Conservation (phyloP, 2,888 invertebrate genomes). For the Trichacis sp. region DNA sequence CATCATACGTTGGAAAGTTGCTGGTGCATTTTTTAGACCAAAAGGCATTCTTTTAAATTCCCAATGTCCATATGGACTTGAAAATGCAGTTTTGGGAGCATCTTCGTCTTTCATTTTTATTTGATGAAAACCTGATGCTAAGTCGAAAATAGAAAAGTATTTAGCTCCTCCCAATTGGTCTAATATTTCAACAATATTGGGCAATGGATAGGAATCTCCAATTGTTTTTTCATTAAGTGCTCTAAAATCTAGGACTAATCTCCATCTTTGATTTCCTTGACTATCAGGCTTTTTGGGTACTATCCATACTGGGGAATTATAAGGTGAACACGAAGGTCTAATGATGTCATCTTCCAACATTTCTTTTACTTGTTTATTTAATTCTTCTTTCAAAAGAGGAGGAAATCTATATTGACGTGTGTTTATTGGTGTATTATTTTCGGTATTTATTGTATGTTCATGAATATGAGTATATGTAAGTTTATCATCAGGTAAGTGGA, state of each 20-base stretch:
- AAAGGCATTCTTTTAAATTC: conserved; percentile 50
- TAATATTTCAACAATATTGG: conserved; percentile 46
- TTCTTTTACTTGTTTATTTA: conserved; percentile 23
- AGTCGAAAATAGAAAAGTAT: conserved; percentile 46
- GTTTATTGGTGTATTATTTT: conserved; percentile 11
- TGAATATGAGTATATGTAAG: not conserved
- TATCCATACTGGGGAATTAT: conserved; percentile 31
- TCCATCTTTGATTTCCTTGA: conserved; percentile 26
- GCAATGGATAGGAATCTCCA: conserved; percentile 35
- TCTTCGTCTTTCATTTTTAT: conserved; percentile 39
- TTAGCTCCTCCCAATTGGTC: conserved; percentile 41
- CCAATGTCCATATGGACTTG: conserved; percentile 41
- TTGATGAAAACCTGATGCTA: conserved; percentile 49
- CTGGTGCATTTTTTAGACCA: conserved; percentile 53
- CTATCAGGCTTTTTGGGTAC: conserved; percentile 39
- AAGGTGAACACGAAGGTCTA: conserved; percentile 22
- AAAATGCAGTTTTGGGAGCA: conserved; percentile 41
- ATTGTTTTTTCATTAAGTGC: conserved; percentile 28
- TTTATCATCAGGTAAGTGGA: conserved; percentile 7
- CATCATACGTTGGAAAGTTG: conserved; percentile 56
- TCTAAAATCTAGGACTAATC: conserved; percentile 29
- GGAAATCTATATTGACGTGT: conserved; percentile 27
- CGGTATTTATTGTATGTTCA: conserved; percentile 8
- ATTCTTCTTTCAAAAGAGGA: conserved; percentile 25
- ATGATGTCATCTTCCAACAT: conserved; percentile 23